Percentiles rank a stretch among this genome's conserved stretches.
Evolutionary conservation across 1,140 invertebrate species (phyloP).

Genomic region (Sycophila sp.): DNA sequence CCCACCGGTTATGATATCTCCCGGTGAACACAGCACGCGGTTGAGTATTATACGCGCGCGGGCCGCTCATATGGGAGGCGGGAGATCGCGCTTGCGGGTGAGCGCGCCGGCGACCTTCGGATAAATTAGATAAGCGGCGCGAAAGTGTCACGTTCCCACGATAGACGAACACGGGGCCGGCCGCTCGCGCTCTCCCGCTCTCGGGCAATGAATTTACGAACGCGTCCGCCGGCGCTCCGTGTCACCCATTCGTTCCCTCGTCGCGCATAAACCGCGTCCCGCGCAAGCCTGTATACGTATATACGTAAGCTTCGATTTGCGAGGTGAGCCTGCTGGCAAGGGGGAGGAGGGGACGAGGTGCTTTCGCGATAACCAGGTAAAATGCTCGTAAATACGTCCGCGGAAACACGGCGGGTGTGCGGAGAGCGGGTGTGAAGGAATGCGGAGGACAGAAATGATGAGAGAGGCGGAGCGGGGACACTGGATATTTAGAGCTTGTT

Average conservation of each 20-base stretch:
- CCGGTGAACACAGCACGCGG: background rate
- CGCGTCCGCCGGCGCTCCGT: conserved; percentile 8
- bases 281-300: background rate
- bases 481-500: background rate
- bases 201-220: conserved; percentile 33
- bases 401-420: background rate
- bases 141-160: conserved; percentile 65
- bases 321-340: conserved; percentile 18
- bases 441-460: background rate
- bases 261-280: background rate
- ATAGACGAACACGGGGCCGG: conserved; percentile 45
- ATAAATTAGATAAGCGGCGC: conserved; percentile 55
- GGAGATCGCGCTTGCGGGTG: conserved; percentile 18
- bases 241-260: conserved; percentile 23
- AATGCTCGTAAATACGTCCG: conserved; percentile 33
- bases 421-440: no score
- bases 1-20: conserved; percentile 48
- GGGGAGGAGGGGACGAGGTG: background rate
- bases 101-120: conserved; percentile 46
- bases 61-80: background rate
- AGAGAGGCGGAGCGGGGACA: conserved; percentile 14
- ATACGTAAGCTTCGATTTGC: background rate
- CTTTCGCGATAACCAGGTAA: conserved; percentile 33
- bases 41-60: background rate
- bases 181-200: no score